Conservation (phyloP, 1,140 invertebrate genomes). For the Hycleus phaleratus region DNA sequence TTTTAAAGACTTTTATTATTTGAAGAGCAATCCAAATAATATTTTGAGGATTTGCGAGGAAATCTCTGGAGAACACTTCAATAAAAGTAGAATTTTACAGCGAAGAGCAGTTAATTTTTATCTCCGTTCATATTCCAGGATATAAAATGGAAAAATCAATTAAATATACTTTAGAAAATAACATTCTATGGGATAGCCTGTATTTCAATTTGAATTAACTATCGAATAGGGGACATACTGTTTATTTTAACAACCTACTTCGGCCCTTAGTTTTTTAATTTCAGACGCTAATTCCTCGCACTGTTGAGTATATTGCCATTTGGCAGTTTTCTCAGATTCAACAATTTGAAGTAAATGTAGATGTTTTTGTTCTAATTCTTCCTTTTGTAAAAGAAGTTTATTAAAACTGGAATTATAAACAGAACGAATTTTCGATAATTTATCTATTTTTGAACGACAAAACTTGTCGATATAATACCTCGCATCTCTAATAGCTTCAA, state of each 20-base stretch:
- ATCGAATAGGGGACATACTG: not conserved
- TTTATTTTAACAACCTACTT: slow-evolving; percentile 50
- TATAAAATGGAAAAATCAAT: too few species aligned
- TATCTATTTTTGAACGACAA: not conserved
- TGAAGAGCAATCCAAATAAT: too few species aligned
- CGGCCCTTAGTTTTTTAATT: slow-evolving; percentile 81
- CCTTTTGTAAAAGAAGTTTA: slow-evolving; percentile 82
- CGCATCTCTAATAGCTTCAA: slow-evolving; percentile 78
- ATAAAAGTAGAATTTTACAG: too few species aligned
- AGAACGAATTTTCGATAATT: not conserved
- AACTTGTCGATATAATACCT: slow-evolving; percentile 49
- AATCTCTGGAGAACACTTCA: too few species aligned
- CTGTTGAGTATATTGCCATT: slow-evolving; percentile 89
- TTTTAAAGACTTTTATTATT: too few species aligned
- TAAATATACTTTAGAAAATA: too few species aligned
- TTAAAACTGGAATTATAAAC: slow-evolving; percentile 65
- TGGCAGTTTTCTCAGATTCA: slow-evolving; percentile 86
- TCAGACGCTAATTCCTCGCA: slow-evolving; percentile 83
- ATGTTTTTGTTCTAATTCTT: slow-evolving; percentile 90
- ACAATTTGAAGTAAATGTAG: slow-evolving; percentile 86
- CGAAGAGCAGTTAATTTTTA: too few species aligned
- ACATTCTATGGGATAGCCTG: too few species aligned
- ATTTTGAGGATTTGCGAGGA: too few species aligned
- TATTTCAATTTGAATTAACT: not conserved
- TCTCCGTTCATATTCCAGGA: too few species aligned